Base-by-base conservation (phyloP, 2,797 vertebrate genomes). In the Centropyge bicolor region DNA sequence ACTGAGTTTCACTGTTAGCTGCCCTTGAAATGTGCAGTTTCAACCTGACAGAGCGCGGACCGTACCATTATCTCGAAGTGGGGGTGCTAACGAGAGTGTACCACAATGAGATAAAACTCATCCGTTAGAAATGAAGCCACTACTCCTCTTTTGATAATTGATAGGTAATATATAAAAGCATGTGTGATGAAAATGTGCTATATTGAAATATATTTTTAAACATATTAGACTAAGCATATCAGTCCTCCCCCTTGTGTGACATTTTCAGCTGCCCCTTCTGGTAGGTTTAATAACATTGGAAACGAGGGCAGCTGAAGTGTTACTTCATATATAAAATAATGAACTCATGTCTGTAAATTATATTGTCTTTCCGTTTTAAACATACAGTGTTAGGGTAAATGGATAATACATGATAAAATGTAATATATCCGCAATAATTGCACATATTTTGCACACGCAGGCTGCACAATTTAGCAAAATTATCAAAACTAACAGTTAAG, bases 21-120 rank as follows among this genome's bases (percentile, higher is more conserved):
- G 95, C 83, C 95, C 95, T 96, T 96, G 93, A 95, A 63, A 78
- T 87, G 84, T 84, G 54, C 83, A 65, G 56, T 84, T 91, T 85
- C 81, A 93, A 92, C 67, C 82, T 92, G 89, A 89, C 89, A 83
- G 73, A 65, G 57, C 0, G 10, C 2, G 6, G 92, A 85, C 71
- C 22, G 88, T 92, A 94, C 95, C 94, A 95, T 87, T 89, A 24
- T 60, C 1, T 2, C 0, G 0, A 22, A 0, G 43, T 31, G 66
- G 86, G 88, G 89, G 88, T 59, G 36, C 31, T 52, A 0, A 2
- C 0, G 1, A n/a, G 4, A n/a, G 2, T 61, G 43, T 35, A 20
- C 5, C 22, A 2, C 8, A 64, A 20, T 67, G 74, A 64, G 1
- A 56, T 20, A 31, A 57, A 27, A 16, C 8, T n/a, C 4, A 57